Conservation (phyloP, 2,797 vertebrate species). For the Labeo calbasu region DNA sequence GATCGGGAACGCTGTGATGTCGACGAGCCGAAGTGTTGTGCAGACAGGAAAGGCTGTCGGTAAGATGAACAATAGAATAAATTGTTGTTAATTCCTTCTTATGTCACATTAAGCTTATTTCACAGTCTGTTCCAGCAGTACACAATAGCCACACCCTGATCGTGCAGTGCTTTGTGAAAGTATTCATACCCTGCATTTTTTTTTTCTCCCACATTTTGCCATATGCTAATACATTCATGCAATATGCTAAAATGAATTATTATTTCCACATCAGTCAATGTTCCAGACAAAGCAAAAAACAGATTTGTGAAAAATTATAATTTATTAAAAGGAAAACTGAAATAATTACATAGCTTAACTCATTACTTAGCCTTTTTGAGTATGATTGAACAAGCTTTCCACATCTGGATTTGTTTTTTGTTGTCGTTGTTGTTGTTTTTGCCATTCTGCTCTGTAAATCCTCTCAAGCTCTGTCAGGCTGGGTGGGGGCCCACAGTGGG, state of each 20-base stretch:
- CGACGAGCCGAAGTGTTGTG: conserved; percentile 92
- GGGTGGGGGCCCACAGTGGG: not conserved
- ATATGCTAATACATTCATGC: not conserved
- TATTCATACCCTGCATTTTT: not conserved
- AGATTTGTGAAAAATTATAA: not conserved
- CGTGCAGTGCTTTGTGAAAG: not conserved
- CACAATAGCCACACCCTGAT: not conserved
- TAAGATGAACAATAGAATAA: conserved; percentile 66
- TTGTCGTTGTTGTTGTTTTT: too few species aligned
- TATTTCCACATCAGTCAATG: not conserved
- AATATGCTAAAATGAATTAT: not conserved
- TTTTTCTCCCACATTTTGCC: not conserved
- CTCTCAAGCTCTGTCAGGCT: not conserved
- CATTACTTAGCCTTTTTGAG: not conserved
- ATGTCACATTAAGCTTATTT: not conserved
- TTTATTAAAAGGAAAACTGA: not conserved
- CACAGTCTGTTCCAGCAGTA: not conserved
- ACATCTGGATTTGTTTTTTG: not conserved
- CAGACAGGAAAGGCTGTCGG: conserved; percentile 96
- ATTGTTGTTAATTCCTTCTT: not conserved
- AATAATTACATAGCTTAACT: not conserved
- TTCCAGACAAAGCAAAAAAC: not conserved
- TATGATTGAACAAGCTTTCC: not conserved
- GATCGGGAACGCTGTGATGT: conserved; percentile 92
- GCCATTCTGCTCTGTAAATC: not conserved